phyloP scores from a whole-genome alignment of 2,888 invertebrate genomes.

The Laspeyria flexula region DNA sequence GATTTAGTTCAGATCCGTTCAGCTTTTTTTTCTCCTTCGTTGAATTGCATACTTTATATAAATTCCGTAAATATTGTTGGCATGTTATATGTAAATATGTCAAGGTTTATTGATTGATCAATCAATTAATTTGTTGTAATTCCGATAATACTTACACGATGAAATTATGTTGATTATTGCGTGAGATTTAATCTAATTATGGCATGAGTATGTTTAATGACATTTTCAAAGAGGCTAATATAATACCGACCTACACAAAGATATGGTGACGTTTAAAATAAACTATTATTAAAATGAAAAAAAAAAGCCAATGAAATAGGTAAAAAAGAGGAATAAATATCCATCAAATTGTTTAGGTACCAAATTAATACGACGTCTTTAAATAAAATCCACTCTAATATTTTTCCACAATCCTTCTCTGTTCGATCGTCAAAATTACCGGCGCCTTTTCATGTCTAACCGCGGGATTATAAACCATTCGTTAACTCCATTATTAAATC shows the following conservation, averaged over 20 bases:
- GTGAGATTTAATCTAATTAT: not conserved
- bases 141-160: not conserved
- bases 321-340: too few species aligned
- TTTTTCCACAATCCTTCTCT: conserved; percentile 18
- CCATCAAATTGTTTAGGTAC: too few species aligned
- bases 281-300: too few species aligned
- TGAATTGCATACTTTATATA: too few species aligned
- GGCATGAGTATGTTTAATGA: too few species aligned
- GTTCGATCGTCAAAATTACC: conserved; percentile 42
- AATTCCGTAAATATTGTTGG: not conserved
- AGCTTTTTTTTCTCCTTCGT: not conserved
- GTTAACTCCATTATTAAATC: conserved; percentile 54
- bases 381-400: not conserved
- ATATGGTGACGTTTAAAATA: too few species aligned
- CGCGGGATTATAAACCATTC: conserved; percentile 63
- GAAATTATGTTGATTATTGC: not conserved
- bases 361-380: too few species aligned
- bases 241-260: too few species aligned
- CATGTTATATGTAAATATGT: not conserved
- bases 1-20: not conserved
- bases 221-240: too few species aligned
- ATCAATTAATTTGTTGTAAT: not conserved
- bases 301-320: too few species aligned
- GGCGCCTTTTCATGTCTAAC: conserved; percentile 59
- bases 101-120: not conserved